Evolutionary conservation across 2,888 invertebrate genomes (phyloP), one percentile per base, ranked within the genome.

Genomic region (Euphydryas editha): DNA sequence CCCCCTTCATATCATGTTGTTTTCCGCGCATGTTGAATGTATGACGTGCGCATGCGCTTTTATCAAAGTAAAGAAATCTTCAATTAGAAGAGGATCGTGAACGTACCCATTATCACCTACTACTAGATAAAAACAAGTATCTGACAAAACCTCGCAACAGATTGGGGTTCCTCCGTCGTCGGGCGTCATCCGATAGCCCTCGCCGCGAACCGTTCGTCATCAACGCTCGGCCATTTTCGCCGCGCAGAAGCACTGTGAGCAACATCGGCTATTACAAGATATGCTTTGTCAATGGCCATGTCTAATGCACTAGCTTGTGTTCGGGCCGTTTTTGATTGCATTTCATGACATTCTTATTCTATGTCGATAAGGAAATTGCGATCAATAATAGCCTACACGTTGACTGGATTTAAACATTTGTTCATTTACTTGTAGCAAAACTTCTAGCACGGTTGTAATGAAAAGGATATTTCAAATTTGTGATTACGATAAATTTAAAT

Each of bases 241-340:
- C 94, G 57, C 92, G 93, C 63, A 92, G 93, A 78, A 88, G 93
- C 75, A 93, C 93, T 84, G 94, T 94, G 92, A 92, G 91, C 90
- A 92, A 86, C 87, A 85, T 88, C 84, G 92, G 90, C 82, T 93
- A 93, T 91, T 93, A 93, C 90, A 92, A 93, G 89, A 93, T 93
- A 78, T 93, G 93, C 93, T 93, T 93, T 93, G 92, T 93, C 85
- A 93, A 93, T 90, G 93, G 92, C 90, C 90, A 89, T 86, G 88
- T 92, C 81, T 93, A 86, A 80, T 81, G 76, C 77, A 76, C 81
- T 78, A 73, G 82, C 83, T 83, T 63, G 49, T 63, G 57, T 20
- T 39, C 30, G 4, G 58, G 49, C 49, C 42, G 59, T 62, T 61
- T 36, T 59, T 59, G 59, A 30, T 60, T 54, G 62, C 60, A 65